These are phyloP conservation scores for Myotis daubentonii DNA, from an alignment of 2,797 vertebrate genomes.

Conservation along the genomic window DNA sequence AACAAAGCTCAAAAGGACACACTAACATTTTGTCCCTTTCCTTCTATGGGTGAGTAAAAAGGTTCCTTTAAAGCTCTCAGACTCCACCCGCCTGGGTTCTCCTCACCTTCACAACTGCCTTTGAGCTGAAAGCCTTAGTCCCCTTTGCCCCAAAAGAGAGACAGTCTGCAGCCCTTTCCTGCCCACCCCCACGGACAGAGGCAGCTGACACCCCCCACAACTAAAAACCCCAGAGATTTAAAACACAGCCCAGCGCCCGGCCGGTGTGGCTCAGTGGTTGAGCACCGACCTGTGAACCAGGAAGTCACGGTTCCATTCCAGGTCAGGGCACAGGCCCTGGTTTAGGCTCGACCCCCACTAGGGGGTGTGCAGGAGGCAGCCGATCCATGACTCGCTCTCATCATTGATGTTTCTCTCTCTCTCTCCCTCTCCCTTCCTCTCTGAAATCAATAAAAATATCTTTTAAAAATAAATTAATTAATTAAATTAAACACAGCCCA, in stretches of 20 bases:
- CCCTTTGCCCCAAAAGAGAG: neutral
- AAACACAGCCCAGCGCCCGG: neutral
- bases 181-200: neutral
- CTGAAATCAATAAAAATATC: neutral
- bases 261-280: neutral
- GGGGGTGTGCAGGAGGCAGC: no score
- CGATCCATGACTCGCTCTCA: no score
- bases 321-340: no score
- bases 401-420: no score
- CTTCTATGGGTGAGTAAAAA: neutral
- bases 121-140: neutral
- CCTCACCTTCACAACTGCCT: neutral
- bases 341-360: neutral
- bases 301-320: no score
- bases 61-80: neutral
- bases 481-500: neutral
- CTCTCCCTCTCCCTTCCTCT: neutral
- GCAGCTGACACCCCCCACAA: neutral
- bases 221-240: neutral
- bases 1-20: conserved; percentile 13
- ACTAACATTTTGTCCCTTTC: neutral
- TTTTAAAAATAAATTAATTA: neutral
- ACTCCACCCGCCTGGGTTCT: neutral
- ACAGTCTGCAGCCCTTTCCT: neutral
- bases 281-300: neutral